Evolutionary conservation across 2,888 invertebrate genomes (phyloP).

Genomic region (Oeneis ivallda): DNA sequence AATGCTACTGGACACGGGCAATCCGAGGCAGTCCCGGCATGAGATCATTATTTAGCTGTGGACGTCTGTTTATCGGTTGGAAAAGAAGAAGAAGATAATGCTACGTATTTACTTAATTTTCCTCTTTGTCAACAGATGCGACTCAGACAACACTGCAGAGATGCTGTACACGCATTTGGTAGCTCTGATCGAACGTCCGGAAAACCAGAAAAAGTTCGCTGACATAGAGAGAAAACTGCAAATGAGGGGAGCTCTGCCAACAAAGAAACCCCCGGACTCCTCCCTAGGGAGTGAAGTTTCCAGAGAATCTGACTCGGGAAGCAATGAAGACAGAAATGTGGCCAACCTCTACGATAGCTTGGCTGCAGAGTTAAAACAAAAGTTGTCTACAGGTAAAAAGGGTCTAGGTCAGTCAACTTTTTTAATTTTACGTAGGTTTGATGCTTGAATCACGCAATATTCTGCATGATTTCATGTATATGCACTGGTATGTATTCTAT

Average conservation of each 20-base stretch:
- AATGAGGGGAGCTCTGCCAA: constrained; percentile 81
- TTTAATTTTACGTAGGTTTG: constrained; percentile 48
- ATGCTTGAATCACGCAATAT: constrained; percentile 44
- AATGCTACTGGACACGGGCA: too few relatives aligned
- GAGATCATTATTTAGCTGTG: too few relatives aligned
- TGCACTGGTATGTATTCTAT: constrained; percentile 26
- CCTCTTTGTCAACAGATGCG: constrained; percentile 81
- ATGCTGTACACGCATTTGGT: constrained; percentile 92
- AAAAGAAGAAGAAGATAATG: too few relatives aligned
- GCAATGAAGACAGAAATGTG: constrained; percentile 85
- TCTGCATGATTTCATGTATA: constrained; percentile 5
- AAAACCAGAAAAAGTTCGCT: constrained; percentile 92
- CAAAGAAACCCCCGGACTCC: constrained; percentile 86
- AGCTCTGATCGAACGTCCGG: constrained; percentile 89
- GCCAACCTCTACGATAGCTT: constrained; percentile 94
- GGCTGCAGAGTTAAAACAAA: constrained; percentile 91
- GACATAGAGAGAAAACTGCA: constrained; percentile 86
- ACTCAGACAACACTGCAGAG: constrained; percentile 95
- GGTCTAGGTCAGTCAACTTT: constrained; percentile 72
- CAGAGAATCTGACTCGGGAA: constrained; percentile 86
- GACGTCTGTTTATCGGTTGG: too few relatives aligned
- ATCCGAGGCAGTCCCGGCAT: too few relatives aligned
- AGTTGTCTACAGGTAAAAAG: constrained; percentile 82
- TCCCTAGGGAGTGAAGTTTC: constrained; percentile 89
- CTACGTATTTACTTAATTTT: background rate